Evolutionary conservation across 1,140 invertebrate genomes (phyloP).

Genomic region (Pseudomyrmex gracilis): DNA sequence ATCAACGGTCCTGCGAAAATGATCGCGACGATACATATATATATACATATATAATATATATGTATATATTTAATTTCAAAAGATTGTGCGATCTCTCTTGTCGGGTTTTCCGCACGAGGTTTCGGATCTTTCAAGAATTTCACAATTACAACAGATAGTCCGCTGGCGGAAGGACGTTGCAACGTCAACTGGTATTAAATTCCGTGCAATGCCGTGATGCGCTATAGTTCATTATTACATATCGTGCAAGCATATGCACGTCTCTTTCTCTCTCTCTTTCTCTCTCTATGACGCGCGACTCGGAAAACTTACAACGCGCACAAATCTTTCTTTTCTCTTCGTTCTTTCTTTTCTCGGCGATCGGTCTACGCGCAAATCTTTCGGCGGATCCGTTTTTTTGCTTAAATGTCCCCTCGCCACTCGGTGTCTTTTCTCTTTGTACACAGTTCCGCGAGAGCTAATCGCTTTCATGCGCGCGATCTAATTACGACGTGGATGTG

Average conservation of each 20-base stretch:
- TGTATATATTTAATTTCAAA: not conserved
- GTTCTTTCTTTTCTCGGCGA: not conserved
- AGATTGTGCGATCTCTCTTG: not conserved
- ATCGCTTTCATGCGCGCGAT: not conserved
- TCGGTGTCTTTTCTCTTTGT: not conserved
- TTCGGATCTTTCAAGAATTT: not conserved
- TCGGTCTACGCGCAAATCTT: not conserved
- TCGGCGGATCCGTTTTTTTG: not conserved
- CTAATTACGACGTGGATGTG: conserved; percentile 36
- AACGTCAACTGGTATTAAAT: not conserved
- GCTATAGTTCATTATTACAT: conserved; percentile 36
- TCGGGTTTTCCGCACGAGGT: not conserved
- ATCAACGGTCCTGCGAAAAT: not conserved
- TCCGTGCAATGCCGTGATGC: conserved; percentile 13
- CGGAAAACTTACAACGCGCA: conserved; percentile 15
- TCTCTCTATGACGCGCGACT: conserved; percentile 10
- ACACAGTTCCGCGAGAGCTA: not conserved
- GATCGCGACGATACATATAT: not conserved
- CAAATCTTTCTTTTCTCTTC: not conserved
- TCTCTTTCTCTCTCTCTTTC: not conserved
- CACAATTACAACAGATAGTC: not conserved
- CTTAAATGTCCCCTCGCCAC: not conserved
- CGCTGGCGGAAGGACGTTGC: conserved; percentile 8
- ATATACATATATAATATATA: not conserved
- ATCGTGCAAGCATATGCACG: not conserved